Conservation (phyloP, 2,113 vertebrate species). For the Erythrocercus mccallii region DNA sequence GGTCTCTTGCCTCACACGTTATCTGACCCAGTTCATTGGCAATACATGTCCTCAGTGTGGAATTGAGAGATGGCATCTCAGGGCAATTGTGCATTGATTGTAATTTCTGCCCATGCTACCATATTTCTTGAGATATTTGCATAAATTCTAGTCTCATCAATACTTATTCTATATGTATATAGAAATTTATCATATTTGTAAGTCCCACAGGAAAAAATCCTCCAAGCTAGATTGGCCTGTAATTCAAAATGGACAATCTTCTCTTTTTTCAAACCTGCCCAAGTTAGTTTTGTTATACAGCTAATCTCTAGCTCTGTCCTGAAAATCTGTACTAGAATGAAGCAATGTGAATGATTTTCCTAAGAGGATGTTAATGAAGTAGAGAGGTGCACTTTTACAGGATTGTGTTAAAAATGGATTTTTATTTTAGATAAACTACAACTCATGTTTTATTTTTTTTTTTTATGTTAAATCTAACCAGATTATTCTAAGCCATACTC, state of each 20-base stretch:
- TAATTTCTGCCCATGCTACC: neutral
- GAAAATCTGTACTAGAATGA: neutral
- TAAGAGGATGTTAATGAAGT: neutral
- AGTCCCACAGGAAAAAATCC: neutral
- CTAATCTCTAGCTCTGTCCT: neutral
- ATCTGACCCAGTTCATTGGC: conserved; percentile 21
- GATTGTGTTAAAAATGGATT: neutral
- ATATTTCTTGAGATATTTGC: neutral
- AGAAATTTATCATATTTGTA: neutral
- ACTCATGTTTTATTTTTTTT: neutral
- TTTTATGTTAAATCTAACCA: neutral
- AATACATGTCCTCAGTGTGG: neutral
- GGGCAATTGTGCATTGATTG: neutral
- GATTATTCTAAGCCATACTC: neutral
- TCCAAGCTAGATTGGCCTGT: neutral
- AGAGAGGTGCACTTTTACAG: neutral
- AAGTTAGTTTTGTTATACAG: neutral
- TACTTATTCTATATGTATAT: neutral
- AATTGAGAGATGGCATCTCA: neutral
- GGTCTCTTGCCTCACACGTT: neutral
- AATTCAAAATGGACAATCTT: neutral
- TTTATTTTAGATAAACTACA: neutral
- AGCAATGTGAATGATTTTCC: neutral
- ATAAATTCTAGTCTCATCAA: neutral
- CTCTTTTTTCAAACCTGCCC: neutral